Evolutionary conservation across 2,113 vertebrate genomes (phyloP).

Genomic region (Lagopus leucura): DNA sequence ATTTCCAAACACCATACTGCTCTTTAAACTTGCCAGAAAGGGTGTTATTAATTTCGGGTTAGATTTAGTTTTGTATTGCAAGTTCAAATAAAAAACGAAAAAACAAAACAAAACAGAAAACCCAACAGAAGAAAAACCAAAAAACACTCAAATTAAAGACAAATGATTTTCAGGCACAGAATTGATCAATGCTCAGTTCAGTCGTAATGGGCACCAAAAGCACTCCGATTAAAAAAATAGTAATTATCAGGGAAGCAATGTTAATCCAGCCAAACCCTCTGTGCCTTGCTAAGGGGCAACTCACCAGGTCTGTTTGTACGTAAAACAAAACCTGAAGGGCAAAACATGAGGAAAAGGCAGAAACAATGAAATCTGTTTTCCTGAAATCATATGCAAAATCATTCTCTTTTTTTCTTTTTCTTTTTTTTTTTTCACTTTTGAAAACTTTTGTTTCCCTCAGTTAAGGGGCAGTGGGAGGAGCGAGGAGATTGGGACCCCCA

Average conservation of each 20-base stretch:
- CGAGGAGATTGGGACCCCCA: constrained; percentile 41
- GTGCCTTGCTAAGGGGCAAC: constrained; percentile 66
- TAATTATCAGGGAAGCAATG: constrained; percentile 61
- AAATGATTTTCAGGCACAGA: constrained; percentile 77
- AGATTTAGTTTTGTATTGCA: constrained; percentile 82
- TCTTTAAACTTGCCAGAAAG: constrained; percentile 86
- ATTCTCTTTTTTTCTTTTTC: not conserved
- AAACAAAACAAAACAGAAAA: constrained; percentile 65
- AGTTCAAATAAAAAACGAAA: constrained; percentile 68
- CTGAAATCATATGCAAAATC: constrained; percentile 29
- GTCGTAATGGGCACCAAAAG: constrained; percentile 72
- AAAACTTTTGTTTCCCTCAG: too few species aligned
- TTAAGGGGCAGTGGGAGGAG: constrained; percentile 16
- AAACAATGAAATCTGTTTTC: constrained; percentile 50
- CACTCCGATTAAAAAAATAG: constrained; percentile 67
- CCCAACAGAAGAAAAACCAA: constrained; percentile 69
- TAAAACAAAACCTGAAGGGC: constrained; percentile 61
- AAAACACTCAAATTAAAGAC: constrained; percentile 75
- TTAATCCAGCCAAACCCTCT: constrained; percentile 67
- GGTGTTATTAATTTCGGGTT: constrained; percentile 80
- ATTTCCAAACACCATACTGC: constrained; percentile 80
- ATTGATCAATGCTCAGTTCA: constrained; percentile 71
- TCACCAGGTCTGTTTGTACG: constrained; percentile 66
- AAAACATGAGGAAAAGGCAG: constrained; percentile 44
- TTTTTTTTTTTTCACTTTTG: not conserved